Percentiles rank a stretch among this genome's conserved stretches.
Conservation (phyloP, 2,113 vertebrate genomes). For the Scortum barcoo region DNA sequence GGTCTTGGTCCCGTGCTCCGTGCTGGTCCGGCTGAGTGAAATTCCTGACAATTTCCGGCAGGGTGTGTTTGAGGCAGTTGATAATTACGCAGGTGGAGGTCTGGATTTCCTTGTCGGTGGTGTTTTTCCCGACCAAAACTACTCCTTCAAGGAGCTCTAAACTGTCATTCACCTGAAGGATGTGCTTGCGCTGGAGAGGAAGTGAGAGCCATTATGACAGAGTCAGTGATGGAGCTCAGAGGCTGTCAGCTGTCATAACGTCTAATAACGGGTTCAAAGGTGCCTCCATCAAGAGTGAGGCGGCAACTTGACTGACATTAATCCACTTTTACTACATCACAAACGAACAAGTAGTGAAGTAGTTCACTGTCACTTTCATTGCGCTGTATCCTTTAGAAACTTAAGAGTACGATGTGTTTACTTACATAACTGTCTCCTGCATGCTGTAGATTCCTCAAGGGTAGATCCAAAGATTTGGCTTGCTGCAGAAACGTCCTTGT, state of each 20-base stretch:
- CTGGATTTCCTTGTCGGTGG: not conserved
- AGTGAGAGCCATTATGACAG: not conserved
- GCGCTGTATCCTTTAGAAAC: not conserved
- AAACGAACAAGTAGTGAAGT: not conserved
- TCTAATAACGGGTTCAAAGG: not conserved
- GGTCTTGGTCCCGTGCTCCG: too few species aligned
- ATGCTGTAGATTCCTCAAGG: not conserved
- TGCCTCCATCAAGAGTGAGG: not conserved
- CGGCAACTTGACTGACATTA: not conserved
- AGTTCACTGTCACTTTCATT: not conserved
- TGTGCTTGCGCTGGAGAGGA: constrained; percentile 12
- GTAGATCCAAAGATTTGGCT: too few species aligned
- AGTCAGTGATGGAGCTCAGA: not conserved
- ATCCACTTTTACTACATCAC: not conserved
- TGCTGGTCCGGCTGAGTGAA: fast-evolving
- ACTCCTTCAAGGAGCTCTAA: constrained; percentile 35
- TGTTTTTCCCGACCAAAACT: constrained; percentile 31
- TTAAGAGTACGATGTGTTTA: constrained; percentile 20
- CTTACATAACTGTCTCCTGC: constrained; percentile 57
- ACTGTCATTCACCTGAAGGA: not conserved
- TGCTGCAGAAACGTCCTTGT: too few species aligned
- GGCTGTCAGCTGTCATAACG: not conserved
- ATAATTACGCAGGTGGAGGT: constrained; percentile 42
- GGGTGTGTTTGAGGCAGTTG: constrained; percentile 32
- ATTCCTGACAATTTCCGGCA: not conserved